phyloP scores from a whole-genome alignment of 2,888 invertebrate species.

The Chirona hameri region DNA sequence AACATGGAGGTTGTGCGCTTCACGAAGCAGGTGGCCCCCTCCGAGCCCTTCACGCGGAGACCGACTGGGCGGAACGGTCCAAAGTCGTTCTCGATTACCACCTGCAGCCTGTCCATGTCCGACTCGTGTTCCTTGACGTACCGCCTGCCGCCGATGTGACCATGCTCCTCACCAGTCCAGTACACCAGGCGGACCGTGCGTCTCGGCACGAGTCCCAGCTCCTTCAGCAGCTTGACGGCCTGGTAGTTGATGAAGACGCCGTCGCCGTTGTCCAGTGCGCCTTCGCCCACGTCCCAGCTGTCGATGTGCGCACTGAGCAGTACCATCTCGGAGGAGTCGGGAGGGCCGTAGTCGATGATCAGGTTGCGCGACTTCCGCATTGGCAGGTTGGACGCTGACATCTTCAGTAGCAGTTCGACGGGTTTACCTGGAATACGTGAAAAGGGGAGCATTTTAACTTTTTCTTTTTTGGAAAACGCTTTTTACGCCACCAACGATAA shows the following conservation, averaged over 20 bases:
- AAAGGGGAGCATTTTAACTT: slow-evolving; percentile 25
- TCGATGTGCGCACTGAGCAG: slow-evolving; percentile 79
- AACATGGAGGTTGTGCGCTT: slow-evolving; percentile 64
- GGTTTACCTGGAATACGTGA: slow-evolving; percentile 49
- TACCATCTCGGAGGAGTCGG: slow-evolving; percentile 57
- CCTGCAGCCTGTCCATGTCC: slow-evolving; percentile 61
- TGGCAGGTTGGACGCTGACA: slow-evolving; percentile 59
- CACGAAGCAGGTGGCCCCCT: slow-evolving; percentile 62
- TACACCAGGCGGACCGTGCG: slow-evolving; percentile 69
- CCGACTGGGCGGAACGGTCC: slow-evolving; percentile 76
- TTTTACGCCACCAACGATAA: no score
- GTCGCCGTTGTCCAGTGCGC: slow-evolving; percentile 79
- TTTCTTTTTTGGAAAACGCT: no score
- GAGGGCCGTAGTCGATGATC: slow-evolving; percentile 59
- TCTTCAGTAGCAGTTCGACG: slow-evolving; percentile 58
- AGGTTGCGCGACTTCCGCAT: slow-evolving; percentile 66
- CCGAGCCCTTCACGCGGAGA: slow-evolving; percentile 61
- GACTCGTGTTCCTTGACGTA: slow-evolving; percentile 61
- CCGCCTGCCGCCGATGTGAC: slow-evolving; percentile 60
- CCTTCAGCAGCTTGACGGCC: slow-evolving; percentile 62
- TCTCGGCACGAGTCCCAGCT: slow-evolving; percentile 61
- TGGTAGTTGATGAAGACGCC: slow-evolving; percentile 76
- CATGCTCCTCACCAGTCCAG: slow-evolving; percentile 78
- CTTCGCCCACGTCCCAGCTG: slow-evolving; percentile 82
- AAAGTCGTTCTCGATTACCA: slow-evolving; percentile 77